Base-by-base conservation (phyloP, 1,140 invertebrate genomes). In the Diorhabda sublineata region DNA sequence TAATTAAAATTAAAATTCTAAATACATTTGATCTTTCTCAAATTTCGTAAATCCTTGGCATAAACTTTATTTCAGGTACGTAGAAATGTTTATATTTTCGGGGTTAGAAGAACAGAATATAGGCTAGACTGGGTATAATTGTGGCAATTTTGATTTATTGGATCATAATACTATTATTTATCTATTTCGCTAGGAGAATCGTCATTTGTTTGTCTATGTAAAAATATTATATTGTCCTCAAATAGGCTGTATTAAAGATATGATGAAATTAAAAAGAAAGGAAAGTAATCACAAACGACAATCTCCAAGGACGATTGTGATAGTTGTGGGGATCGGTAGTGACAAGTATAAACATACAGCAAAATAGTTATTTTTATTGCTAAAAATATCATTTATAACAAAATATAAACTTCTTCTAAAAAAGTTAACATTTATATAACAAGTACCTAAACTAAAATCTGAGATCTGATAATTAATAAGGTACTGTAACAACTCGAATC, bases 51-150 rank as follows among this genome's bases (percentile, higher is more conserved):
- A 26, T 26, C 26, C 26, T 26, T 26, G 26, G 26, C 26, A 26
- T 26, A 26, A 26, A 26, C 26, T 26, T 26, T 26, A 26, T 26
- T 26, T 26, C 1, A 26, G 26, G 26, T 26, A 26, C 26, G 26
- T 26, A 26, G 26, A 26, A 26, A 26, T 26, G 26, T 26, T 26
- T 26, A 0, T 26, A 26, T 26, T 26, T 26, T 26, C 1, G 26
- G 26, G 26, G 26, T 26, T 26, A 26, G 26, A 26, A 26, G 26
- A 26, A 26, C 60, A 56, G 52, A 2, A 56, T 57, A 3, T 63
- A 63, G 61, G 61, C 43, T 63, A 63, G 58, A 59, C 58, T 59
- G 58, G 58, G 58, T 59, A 59, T 26, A 58, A 45, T 11, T 42
- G 8, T 57, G 52, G 26, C 26, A 26, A 26, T 26, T 26, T 45